Evolutionary conservation across 2,113 vertebrate genomes (phyloP).

Genomic region (Malaclemys terrapin): DNA sequence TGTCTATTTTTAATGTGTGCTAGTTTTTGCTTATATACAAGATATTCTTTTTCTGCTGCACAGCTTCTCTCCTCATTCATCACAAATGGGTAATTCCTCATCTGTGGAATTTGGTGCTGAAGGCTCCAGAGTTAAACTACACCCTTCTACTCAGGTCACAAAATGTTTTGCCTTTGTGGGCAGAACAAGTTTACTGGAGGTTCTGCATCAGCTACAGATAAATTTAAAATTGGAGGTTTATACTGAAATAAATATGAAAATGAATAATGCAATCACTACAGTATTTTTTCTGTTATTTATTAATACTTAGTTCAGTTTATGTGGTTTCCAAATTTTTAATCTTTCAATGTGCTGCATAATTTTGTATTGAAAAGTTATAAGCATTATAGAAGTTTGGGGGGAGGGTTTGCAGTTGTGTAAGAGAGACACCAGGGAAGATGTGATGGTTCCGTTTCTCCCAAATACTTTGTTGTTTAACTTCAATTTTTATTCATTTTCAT

Average conservation of each 20-base stretch:
- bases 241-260: neutral
- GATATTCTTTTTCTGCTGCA: neutral
- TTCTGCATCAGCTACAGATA: neutral
- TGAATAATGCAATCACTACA: neutral
- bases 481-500: neutral
- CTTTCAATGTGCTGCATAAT: neutral
- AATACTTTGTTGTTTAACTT: neutral
- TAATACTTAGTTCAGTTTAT: neutral
- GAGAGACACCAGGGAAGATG: neutral
- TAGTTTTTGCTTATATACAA: neutral
- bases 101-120: neutral
- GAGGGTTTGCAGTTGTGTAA: neutral
- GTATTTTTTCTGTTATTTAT: neutral
- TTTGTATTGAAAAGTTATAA: neutral
- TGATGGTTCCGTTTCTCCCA: neutral
- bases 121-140: neutral
- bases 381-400: neutral
- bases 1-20: neutral
- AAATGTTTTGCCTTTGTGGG: neutral
- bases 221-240: neutral
- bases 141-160: neutral
- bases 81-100: neutral
- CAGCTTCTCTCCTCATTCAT: neutral
- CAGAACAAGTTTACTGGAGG: neutral
- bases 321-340: neutral